These are phyloP conservation scores for Uloborus diversus DNA, from an alignment of 1,140 invertebrate genomes.

Conservation along the genomic window DNA sequence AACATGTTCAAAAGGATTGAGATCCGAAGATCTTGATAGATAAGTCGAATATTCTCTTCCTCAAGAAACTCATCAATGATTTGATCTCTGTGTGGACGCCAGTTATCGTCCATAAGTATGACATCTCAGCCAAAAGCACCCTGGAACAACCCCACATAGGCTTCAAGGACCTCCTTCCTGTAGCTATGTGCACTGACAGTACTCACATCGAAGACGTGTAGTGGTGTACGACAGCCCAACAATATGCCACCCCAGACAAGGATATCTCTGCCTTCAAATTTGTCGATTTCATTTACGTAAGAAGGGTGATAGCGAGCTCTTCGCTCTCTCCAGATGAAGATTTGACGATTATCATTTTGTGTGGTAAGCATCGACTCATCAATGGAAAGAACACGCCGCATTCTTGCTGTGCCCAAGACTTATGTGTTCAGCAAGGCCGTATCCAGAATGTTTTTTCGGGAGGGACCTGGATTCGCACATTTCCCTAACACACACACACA, in stretches of 20 bases:
- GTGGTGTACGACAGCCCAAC: background rate
- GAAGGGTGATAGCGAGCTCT: background rate
- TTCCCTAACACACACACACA: too few relatives aligned
- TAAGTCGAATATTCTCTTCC: background rate
- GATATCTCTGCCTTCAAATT: background rate
- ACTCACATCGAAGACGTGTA: background rate
- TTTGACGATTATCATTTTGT: too few relatives aligned
- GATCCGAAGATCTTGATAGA: too few relatives aligned
- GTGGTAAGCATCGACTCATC: too few relatives aligned
- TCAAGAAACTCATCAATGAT: background rate
- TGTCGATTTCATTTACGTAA: background rate
- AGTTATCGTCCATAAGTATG: background rate
- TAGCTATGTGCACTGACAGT: background rate
- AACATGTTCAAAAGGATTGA: too few relatives aligned
- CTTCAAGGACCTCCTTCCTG: background rate
- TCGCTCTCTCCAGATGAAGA: background rate
- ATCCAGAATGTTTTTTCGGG: too few relatives aligned
- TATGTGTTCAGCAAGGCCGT: too few relatives aligned
- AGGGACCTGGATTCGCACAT: too few relatives aligned
- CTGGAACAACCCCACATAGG: background rate
- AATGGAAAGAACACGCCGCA: too few relatives aligned
- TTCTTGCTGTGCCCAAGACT: too few relatives aligned
- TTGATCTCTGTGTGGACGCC: background rate
- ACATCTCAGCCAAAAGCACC: background rate
- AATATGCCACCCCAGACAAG: background rate